These are phyloP conservation scores for Pollachius pollachius DNA, from an alignment of 2,113 vertebrate species.

Conservation along the genomic window DNA sequence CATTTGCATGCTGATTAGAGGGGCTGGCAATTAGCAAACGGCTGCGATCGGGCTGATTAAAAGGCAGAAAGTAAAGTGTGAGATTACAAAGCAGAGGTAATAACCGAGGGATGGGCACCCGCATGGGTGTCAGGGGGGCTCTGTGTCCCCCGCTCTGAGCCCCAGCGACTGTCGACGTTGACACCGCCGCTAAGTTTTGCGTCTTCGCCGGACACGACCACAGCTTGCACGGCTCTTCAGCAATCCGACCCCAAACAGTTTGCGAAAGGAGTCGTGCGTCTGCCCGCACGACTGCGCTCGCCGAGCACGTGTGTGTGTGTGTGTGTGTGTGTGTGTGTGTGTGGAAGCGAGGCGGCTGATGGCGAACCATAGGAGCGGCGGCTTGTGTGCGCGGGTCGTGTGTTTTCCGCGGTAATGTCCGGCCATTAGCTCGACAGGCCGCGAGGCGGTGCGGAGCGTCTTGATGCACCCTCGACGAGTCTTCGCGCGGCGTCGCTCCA, in stretches of 20 bases:
- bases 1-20: conserved; percentile 68
- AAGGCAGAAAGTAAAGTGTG: conserved; percentile 1
- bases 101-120: no score
- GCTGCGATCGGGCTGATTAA: conserved; percentile 44
- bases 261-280: background rate
- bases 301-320: background rate
- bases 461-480: conserved; percentile 18
- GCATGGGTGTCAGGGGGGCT: no score
- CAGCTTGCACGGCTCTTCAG: background rate
- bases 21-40: conserved; percentile 49
- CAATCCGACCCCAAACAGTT: background rate
- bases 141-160: no score
- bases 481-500: conserved; percentile 20
- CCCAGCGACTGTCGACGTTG: no score
- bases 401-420: conserved; percentile 10
- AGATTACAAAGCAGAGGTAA: no score
- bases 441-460: conserved; percentile 18
- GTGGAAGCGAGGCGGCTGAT: background rate
- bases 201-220: no score
- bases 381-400: conserved; percentile 11
- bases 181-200: no score
- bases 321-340: background rate
- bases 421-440: conserved; percentile 14
- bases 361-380: background rate
- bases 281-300: background rate